Evolutionary conservation across 2,888 invertebrate species (phyloP), one percentile per base, ranked within the genome.

Genomic region (Drosophila aldrichi): DNA sequence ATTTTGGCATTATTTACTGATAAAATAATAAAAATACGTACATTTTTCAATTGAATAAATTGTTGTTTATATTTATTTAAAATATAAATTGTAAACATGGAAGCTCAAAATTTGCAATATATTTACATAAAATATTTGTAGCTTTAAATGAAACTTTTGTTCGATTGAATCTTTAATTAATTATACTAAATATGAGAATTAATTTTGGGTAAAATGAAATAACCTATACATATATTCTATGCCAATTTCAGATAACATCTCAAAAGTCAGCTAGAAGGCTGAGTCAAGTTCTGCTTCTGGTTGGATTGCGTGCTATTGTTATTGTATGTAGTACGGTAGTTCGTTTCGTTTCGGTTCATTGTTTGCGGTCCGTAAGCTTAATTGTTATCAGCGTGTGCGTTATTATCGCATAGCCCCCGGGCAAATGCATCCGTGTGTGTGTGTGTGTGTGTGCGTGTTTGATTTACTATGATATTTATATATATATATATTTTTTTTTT

Each of bases 381-480:
- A 84, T 84, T 84, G 89, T 74, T 87, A 87, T 84, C 83, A 87
- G 77, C 58, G 60, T 44, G 72, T 62, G 34, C 82, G 70, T 81
- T 68, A 84, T 84, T 87, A 84, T 75, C 72, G 76, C 68, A 52
- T 51, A 59, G 20, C 54, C 58, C 60, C 60, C 18, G 44, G 41
- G 44, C 56, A 40, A 29, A 22, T 48, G 44, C 49, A 43, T 46
- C 18, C 34, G 41, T 25, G 41, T 54, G 52, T 51, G 20, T 51
- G 40, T 52, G 22, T 49, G 40, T 32, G 56, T 32, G 57, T 44
- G 81, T 54, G 70, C 44, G 44, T 55, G 60, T 32, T 34, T 78
- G 89, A 87, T 84, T 84, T 81, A 89, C 85, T 89, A 71, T 81
- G 69, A 84, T 56, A 84, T 84, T 64, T 78, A 69, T 74, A 8